Evolutionary conservation across 2,797 vertebrate genomes (phyloP).

Genomic region (Sebastes minor): DNA sequence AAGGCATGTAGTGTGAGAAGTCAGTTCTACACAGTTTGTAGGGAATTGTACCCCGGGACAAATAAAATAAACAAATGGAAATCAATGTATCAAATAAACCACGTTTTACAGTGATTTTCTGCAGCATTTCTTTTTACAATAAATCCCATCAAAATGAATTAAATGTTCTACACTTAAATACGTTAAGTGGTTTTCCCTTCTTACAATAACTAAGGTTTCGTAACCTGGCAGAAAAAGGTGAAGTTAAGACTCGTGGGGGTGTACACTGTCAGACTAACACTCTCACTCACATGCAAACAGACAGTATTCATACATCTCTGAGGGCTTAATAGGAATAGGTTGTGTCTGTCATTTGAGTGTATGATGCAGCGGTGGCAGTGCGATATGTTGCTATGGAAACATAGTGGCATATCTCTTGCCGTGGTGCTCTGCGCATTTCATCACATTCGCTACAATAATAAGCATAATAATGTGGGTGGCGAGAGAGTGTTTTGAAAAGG

Average conservation of each 20-base stretch:
- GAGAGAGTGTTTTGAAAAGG: constrained; percentile 55
- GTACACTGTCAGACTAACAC: constrained; percentile 38
- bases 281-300: constrained; percentile 58
- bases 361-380: constrained; percentile 70
- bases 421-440: constrained; percentile 60
- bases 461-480: constrained; percentile 60
- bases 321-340: constrained; percentile 74
- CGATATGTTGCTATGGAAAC: constrained; percentile 80
- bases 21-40: background rate
- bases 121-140: constrained; percentile 22
- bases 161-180: background rate
- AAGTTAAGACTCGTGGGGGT: constrained; percentile 31
- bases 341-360: constrained; percentile 77
- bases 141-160: constrained; percentile 24
- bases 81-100: constrained; percentile 1
- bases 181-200: constrained; percentile 2
- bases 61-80: constrained; percentile 1
- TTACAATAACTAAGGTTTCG: constrained; percentile 19
- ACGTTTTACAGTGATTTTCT: background rate
- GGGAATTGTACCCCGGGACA: background rate
- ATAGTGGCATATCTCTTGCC: constrained; percentile 61
- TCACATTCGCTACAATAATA: constrained; percentile 65
- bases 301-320: constrained; percentile 66
- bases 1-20: background rate
- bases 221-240: constrained; percentile 30